Percentiles rank a stretch among this genome's conserved stretches.
Evolutionary conservation across 1,140 invertebrate species (phyloP).

Genomic region (Calliphora vicina): DNA sequence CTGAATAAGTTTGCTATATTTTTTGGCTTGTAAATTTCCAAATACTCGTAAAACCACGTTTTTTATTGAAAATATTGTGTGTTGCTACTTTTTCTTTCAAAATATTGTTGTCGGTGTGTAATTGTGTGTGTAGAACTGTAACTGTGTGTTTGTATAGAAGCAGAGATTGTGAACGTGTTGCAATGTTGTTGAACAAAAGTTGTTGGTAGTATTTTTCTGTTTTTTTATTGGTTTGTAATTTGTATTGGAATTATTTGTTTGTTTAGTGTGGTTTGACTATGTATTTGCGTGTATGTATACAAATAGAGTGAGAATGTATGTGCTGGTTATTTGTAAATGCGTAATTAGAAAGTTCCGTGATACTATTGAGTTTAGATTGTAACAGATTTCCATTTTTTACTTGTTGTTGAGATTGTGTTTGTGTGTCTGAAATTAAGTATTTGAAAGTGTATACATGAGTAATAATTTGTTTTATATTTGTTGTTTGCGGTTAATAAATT

Average conservation of each 20-base stretch:
- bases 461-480: neutral
- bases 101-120: too few species aligned
- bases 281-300: neutral
- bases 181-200: neutral
- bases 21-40: too few species aligned
- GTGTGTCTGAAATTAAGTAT: neutral
- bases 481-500: constrained; percentile 3
- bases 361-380: neutral
- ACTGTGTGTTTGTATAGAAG: neutral
- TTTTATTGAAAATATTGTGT: neutral
- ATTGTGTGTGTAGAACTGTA: neutral
- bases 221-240: constrained; percentile 31
- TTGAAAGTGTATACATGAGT: too few species aligned
- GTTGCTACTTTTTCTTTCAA: neutral
- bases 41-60: neutral
- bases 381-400: neutral
- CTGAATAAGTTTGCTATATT: too few species aligned
- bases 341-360: constrained; percentile 20
- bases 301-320: neutral
- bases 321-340: neutral
- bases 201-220: neutral
- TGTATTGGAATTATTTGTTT: constrained; percentile 25
- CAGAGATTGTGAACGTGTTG: neutral
- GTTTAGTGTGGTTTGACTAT: neutral
- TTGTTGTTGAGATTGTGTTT: neutral